Conservation (phyloP, 2,888 invertebrate species). For the Eupithecia abbreviata region DNA sequence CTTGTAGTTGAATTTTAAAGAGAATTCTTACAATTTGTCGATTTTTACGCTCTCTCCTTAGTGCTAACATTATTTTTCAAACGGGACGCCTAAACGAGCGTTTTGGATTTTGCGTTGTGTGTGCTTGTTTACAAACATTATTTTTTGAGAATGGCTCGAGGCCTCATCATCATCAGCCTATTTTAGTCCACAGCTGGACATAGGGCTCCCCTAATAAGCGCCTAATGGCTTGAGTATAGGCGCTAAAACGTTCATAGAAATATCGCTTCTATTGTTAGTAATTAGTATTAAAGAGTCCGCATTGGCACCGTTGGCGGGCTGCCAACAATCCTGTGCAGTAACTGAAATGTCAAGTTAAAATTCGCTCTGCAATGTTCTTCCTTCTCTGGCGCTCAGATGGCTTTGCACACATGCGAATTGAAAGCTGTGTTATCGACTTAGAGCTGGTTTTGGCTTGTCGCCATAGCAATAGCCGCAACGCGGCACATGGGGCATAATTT, state of each 20-base stretch:
- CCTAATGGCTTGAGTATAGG: not conserved
- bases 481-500: constrained; percentile 15
- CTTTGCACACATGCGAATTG: constrained; percentile 5
- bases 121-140: too few relatives aligned
- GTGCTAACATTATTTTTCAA: too few relatives aligned
- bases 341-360: constrained; percentile 13
- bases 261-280: not conserved
- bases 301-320: constrained; percentile 2
- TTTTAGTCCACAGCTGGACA: too few relatives aligned
- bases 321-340: constrained; percentile 15
- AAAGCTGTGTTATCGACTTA: constrained; percentile 23
- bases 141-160: too few relatives aligned
- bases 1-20: too few relatives aligned
- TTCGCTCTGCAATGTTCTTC: constrained; percentile 11
- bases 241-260: not conserved
- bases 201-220: too few relatives aligned
- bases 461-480: constrained; percentile 28
- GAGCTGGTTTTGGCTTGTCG: constrained; percentile 21
- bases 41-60: too few relatives aligned
- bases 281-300: not conserved
- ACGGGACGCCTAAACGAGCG: too few relatives aligned
- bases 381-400: not conserved
- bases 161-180: too few relatives aligned
- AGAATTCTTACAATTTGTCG: too few relatives aligned
- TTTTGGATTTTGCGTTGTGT: too few relatives aligned